Evolutionary conservation across 2,888 invertebrate species (phyloP).

Genomic region (Archips xylosteana): DNA sequence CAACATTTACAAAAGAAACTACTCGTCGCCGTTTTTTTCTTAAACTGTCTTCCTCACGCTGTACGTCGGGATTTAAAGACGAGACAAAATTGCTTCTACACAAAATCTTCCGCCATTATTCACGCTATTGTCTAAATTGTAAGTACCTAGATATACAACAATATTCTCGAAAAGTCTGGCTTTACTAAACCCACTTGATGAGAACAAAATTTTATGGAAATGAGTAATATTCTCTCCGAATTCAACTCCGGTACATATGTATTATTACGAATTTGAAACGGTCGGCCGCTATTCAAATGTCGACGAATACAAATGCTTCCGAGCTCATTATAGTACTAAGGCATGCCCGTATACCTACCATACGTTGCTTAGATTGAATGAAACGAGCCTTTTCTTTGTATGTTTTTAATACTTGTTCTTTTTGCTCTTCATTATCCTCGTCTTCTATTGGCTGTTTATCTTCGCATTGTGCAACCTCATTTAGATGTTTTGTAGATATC

Average conservation of each 20-base stretch:
- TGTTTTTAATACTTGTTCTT: slow-evolving; percentile 37
- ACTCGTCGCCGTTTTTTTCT: slow-evolving; percentile 16
- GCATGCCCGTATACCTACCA: slow-evolving; percentile 40
- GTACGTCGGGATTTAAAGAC: slow-evolving; percentile 25
- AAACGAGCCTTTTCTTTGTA: slow-evolving; percentile 34
- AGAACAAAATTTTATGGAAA: slow-evolving; percentile 52
- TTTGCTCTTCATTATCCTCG: slow-evolving; percentile 34
- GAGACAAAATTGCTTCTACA: slow-evolving; percentile 9
- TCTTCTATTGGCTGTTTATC: slow-evolving; percentile 26
- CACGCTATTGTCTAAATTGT: slow-evolving; percentile 5
- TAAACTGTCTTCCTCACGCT: slow-evolving; percentile 34
- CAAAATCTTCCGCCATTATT: slow-evolving; percentile 21
- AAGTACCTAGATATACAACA: not conserved
- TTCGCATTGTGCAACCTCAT: slow-evolving; percentile 21
- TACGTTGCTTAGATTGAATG: slow-evolving; percentile 40
- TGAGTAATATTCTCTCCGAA: slow-evolving; percentile 47
- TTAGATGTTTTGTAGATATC: slow-evolving; percentile 2
- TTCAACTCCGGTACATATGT: slow-evolving; percentile 49
- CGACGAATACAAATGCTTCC: slow-evolving; percentile 56
- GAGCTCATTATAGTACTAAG: slow-evolving; percentile 56
- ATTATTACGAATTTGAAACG: slow-evolving; percentile 55
- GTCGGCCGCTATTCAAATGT: slow-evolving; percentile 58
- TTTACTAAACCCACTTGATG: slow-evolving; percentile 33
- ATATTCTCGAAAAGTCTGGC: slow-evolving; percentile 19
- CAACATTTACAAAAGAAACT: slow-evolving; percentile 36